phyloP scores from a whole-genome alignment of 2,888 invertebrate species.

The Strigamia crassipes region DNA sequence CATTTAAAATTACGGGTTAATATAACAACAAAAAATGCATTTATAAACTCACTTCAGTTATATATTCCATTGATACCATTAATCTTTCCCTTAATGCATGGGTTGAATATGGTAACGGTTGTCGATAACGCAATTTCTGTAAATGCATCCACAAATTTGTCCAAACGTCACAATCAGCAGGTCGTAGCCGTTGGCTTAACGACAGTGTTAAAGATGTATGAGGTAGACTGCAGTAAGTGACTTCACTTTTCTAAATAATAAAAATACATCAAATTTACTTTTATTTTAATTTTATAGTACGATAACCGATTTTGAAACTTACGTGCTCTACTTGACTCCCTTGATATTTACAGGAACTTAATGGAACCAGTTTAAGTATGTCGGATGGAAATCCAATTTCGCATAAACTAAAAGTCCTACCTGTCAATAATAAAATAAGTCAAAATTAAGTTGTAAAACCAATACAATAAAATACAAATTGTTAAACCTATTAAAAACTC shows the following conservation, averaged over 20 bases:
- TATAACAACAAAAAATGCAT: neutral
- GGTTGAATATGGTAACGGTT: neutral
- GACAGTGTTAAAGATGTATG: conserved; percentile 26
- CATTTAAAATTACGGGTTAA: neutral
- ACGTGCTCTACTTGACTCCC: conserved; percentile 16
- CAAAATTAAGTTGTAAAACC: neutral
- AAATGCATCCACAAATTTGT: conserved; percentile 20
- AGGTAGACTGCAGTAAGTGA: neutral
- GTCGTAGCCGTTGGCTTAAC: conserved; percentile 18
- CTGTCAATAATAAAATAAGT: neutral
- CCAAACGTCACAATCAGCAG: conserved; percentile 17
- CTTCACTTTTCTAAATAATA: neutral
- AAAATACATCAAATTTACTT: neutral
- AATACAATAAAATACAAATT: neutral
- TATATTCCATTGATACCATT: conserved; percentile 19
- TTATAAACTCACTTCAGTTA: neutral
- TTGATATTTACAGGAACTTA: neutral
- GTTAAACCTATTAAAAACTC: conserved; percentile 41
- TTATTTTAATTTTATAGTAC: neutral
- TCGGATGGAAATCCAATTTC: neutral
- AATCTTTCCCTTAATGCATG: conserved; percentile 9
- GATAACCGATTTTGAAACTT: neutral
- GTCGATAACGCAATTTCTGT: neutral
- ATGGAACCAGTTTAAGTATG: neutral
- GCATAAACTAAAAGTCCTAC: neutral